These are phyloP conservation scores for Macrostomum lignano DNA, from an alignment of 1,140 invertebrate genomes.

Conservation along the genomic window DNA sequence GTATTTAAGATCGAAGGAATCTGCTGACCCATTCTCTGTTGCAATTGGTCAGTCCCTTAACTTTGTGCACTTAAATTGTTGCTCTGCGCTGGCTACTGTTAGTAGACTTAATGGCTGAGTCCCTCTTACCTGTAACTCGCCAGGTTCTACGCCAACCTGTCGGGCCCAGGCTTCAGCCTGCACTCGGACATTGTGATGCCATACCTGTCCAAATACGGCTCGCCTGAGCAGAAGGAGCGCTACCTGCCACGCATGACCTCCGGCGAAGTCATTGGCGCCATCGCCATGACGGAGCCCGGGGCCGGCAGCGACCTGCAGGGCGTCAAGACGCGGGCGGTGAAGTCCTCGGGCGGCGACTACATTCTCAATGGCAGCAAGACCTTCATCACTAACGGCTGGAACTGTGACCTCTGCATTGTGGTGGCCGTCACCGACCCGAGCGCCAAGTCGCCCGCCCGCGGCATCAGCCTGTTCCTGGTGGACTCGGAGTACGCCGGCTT, in stretches of 20 bases:
- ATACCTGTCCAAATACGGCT: conserved; percentile 29
- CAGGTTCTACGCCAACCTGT: conserved; percentile 26
- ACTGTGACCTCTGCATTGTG: conserved; percentile 28
- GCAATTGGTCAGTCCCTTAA: too few relatives aligned
- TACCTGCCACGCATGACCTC: conserved; percentile 27
- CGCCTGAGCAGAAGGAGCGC: conserved; percentile 26
- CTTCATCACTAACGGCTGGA: conserved; percentile 31
- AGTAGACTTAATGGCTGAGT: too few relatives aligned
- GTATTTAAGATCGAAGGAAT: too few relatives aligned
- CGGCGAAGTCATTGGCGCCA: conserved; percentile 27
- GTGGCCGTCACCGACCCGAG: conserved; percentile 28
- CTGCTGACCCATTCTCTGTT: too few relatives aligned
- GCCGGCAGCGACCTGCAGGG: conserved; percentile 31
- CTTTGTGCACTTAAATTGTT: too few relatives aligned
- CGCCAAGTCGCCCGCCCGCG: conserved; percentile 28
- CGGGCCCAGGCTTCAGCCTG: conserved; percentile 26
- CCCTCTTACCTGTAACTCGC: too few relatives aligned
- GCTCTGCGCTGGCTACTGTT: too few relatives aligned
- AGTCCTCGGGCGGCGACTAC: conserved; percentile 27
- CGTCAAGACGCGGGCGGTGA: conserved; percentile 26
- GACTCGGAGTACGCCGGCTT: conserved; percentile 29
- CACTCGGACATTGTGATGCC: conserved; percentile 32
- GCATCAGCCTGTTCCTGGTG: conserved; percentile 30
- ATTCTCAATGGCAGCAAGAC: conserved; percentile 30
- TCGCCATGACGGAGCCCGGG: conserved; percentile 30